These are phyloP conservation scores for Cottoperca gobio DNA, from an alignment of 2,797 vertebrate species.

Conservation along the genomic window DNA sequence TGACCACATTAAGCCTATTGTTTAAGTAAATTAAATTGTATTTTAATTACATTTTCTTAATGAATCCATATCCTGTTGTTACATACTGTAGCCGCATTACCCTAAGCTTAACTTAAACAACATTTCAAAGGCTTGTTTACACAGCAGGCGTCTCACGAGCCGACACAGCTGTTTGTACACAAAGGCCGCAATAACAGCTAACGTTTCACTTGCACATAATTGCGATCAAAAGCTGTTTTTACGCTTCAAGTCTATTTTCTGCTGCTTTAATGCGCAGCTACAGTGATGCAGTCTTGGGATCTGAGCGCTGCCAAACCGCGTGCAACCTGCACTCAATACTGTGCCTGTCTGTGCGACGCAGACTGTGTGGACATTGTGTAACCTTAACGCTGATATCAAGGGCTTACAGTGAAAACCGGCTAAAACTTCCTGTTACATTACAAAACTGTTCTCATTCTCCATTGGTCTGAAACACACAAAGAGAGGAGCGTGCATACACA, in stretches of 20 bases:
- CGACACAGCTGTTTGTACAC: background rate
- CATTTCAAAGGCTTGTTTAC: background rate
- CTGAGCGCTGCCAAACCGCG: background rate
- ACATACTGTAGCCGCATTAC: background rate
- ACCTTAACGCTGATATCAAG: background rate
- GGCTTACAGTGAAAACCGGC: background rate
- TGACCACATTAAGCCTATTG: background rate
- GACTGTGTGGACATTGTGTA: background rate
- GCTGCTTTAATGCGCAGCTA: background rate
- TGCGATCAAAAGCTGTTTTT: background rate
- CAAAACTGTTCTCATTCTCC: background rate
- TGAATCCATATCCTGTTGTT: slow-evolving; percentile 9
- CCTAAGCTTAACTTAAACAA: background rate
- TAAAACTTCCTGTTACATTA: background rate
- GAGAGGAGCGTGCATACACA: background rate
- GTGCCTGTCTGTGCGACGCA: background rate
- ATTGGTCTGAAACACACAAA: slow-evolving; percentile 4
- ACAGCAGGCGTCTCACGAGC: background rate
- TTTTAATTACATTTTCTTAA: background rate
- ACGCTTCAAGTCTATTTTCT: slow-evolving; percentile 5
- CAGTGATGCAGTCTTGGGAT: slow-evolving; percentile 14
- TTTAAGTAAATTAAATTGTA: background rate
- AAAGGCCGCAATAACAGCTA: background rate
- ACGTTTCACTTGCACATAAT: background rate
- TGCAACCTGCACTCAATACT: background rate